Percentiles rank a stretch among this genome's conserved stretches.
phyloP scores from a whole-genome alignment of 2,797 vertebrate genomes.

The Syngnathus acus region DNA sequence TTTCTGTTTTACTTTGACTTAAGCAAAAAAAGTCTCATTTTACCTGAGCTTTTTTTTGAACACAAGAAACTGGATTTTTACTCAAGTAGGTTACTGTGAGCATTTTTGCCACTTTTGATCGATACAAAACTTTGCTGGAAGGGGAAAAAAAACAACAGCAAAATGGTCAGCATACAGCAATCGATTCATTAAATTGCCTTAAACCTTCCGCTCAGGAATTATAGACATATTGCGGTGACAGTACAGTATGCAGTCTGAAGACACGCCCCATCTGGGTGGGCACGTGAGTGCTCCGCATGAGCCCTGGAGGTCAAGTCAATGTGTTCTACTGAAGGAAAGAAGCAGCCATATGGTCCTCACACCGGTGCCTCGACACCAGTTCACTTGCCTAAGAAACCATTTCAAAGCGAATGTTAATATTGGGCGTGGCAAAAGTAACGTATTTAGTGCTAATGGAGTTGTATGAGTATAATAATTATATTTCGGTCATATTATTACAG shows the following conservation, averaged over 20 bases:
- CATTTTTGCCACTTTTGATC: neutral
- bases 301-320: slow-evolving; percentile 31
- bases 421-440: too few species aligned
- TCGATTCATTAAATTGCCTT: neutral
- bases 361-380: slow-evolving; percentile 16
- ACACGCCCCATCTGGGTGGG: slow-evolving; percentile 30
- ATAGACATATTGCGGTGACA: neutral
- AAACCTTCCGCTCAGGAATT: neutral
- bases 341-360: slow-evolving; percentile 40
- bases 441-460: too few species aligned
- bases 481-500: too few species aligned
- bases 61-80: too few species aligned
- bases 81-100: too few species aligned
- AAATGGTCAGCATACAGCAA: neutral
- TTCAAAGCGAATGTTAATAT: neutral
- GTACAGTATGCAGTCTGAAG: slow-evolving; percentile 7
- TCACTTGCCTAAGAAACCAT: neutral
- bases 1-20: too few species aligned
- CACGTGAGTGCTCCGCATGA: slow-evolving; percentile 12
- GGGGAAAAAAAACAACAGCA: neutral
- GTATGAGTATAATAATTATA: too few species aligned
- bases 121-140: neutral
- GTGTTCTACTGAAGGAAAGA: slow-evolving; percentile 12
- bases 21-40: too few species aligned
- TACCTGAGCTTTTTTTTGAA: too few species aligned